Evolutionary conservation across 2,888 invertebrate genomes (phyloP).

Genomic region (Dusona sp.): DNA sequence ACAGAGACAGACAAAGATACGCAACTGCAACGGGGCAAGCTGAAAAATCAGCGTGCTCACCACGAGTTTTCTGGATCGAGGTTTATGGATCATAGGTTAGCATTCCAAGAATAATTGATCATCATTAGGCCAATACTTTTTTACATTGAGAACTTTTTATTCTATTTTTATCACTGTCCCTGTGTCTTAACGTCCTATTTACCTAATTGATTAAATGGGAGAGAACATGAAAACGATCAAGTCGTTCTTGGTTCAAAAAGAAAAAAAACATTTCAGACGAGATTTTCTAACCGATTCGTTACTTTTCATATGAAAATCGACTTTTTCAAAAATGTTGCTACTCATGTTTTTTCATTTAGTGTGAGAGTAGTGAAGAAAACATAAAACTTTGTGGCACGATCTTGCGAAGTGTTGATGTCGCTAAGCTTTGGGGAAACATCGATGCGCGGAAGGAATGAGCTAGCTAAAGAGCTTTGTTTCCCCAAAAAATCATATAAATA

Average conservation of each 20-base stretch:
- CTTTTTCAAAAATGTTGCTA: background rate
- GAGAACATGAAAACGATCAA: background rate
- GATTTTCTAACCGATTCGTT: background rate
- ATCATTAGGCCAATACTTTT: slow-evolving; percentile 11
- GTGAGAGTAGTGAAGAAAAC: background rate
- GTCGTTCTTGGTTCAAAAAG: background rate
- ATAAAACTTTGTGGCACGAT: slow-evolving; percentile 23
- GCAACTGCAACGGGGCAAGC: slow-evolving; percentile 60
- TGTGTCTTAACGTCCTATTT: background rate
- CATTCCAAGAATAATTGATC: slow-evolving; percentile 62
- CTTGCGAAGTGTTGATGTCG: slow-evolving; percentile 27
- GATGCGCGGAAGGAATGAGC: slow-evolving; percentile 68
- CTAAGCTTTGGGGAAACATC: slow-evolving; percentile 64
- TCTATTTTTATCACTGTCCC: background rate
- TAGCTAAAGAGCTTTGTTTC: slow-evolving; percentile 24
- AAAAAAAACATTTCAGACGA: background rate
- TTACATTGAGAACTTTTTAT: background rate
- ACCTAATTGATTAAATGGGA: background rate
- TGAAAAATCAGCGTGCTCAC: slow-evolving; percentile 70
- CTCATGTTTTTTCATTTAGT: background rate
- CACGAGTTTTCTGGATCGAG: slow-evolving; percentile 73
- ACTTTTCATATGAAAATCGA: background rate
- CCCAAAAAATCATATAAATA: background rate
- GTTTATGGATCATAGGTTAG: slow-evolving; percentile 84
- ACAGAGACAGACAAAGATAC: slow-evolving; percentile 48